Evolutionary conservation across 2,113 vertebrate species (phyloP), one percentile per base, ranked within the genome.

Genomic region (Myiozetetes cayanensis): DNA sequence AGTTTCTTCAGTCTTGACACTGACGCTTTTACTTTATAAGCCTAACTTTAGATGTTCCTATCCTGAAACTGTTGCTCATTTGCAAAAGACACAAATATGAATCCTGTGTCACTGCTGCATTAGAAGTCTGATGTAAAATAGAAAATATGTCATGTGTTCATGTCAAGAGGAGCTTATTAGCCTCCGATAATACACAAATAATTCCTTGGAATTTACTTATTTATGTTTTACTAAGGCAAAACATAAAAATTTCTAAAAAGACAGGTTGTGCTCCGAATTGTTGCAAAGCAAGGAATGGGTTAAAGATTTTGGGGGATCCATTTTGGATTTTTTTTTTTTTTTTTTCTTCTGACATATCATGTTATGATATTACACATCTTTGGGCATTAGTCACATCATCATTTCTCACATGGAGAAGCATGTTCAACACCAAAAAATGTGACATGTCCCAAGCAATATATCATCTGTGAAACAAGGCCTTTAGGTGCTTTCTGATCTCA

Each of bases 1-100:
- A 8, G 1, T 76, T 78, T 71, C 11, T 82, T 75, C 2, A 1
- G 4, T 62, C 1, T 6, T 35, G 5, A 37, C 5, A 49, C 9
- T 39, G 12, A 35, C 37, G 21, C 2, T 77, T 11, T 75, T 49
- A 19, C 8, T 78, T 67, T 37, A 10, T 16, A 3, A 1, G 2
- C 2, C 31, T 62, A 43, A 31, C 7, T 50, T 22, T 20, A 31
- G 5, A 33, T 0, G 43, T 72, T 91, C 53, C 21, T 37, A 2
- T 5, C 21, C 28, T 35, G 31, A 81, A 63, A 47, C 4, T 67
- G 14, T 35, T 74, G 18, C 8, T 77, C 7, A 14, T n/a, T 25
- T 25, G 8, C 12, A 55, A 52, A 90, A 78, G 25, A 31, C 13
- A 56, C 2, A 73, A 19, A 43, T 19, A 62, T 8, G 8, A 84